Conservation (phyloP, 2,797 vertebrate genomes). For the Dryobates pubescens region DNA sequence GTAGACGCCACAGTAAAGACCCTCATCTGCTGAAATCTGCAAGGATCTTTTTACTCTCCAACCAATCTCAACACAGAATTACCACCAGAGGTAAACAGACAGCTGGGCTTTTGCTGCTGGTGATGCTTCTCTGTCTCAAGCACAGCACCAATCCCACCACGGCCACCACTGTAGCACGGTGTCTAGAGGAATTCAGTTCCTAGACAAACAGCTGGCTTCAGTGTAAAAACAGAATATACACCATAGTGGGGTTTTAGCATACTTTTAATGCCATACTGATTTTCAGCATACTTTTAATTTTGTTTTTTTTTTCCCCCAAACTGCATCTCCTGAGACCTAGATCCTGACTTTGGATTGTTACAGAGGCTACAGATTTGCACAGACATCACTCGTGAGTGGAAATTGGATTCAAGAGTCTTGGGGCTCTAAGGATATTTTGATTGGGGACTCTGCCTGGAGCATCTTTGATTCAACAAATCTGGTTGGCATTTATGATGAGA, state of each 20-base stretch:
- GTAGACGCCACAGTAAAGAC: not conserved
- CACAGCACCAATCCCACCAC: not conserved
- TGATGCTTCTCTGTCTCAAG: not conserved
- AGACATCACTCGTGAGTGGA: accelerated
- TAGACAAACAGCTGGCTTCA: not conserved
- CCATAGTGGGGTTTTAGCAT: not conserved
- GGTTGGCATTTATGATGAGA: not conserved
- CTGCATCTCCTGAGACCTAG: not conserved
- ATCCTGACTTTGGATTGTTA: not conserved
- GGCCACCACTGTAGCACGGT: not conserved
- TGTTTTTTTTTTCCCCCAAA: not conserved
- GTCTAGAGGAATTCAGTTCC: not conserved
- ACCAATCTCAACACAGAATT: not conserved
- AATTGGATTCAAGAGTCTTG: not conserved
- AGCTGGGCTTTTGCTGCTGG: not conserved
- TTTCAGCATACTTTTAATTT: not conserved
- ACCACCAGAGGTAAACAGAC: not conserved
- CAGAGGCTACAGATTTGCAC: not conserved
- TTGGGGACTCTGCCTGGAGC: not conserved
- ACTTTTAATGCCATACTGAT: not conserved
- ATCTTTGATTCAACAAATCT: constrained; percentile 9
- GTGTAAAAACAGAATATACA: not conserved
- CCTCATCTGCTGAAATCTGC: not conserved
- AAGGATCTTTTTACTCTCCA: not conserved
- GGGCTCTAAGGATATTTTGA: not conserved